These are phyloP conservation scores for Glomeris marginata DNA, from an alignment of 2,888 invertebrate species.

Conservation along the genomic window DNA sequence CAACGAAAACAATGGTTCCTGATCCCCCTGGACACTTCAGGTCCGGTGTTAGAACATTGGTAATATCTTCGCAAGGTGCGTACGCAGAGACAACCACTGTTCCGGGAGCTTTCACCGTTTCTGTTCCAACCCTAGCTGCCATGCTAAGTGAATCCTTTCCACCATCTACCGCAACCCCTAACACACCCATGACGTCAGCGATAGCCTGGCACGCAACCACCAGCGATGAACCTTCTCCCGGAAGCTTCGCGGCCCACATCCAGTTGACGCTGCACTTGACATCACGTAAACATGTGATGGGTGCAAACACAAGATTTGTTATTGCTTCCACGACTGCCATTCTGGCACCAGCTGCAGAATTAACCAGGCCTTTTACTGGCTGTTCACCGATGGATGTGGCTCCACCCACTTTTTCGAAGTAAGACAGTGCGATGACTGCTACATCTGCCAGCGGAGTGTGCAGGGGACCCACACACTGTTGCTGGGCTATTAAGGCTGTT, in stretches of 20 bases:
- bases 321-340: constrained; percentile 90
- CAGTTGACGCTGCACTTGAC: constrained; percentile 99
- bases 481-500: constrained; percentile 86
- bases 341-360: constrained; percentile 72
- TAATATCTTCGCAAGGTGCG: constrained; percentile 84
- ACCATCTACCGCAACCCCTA: constrained; percentile 86
- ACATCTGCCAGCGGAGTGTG: constrained; percentile 93
- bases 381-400: constrained; percentile 96
- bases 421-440: constrained; percentile 71
- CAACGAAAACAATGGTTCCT: constrained; percentile 20
- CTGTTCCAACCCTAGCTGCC: constrained; percentile 68
- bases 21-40: constrained; percentile 47
- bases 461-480: constrained; percentile 94
- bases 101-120: constrained; percentile 49
- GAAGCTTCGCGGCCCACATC: constrained; percentile 99
- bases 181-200: constrained; percentile 61
- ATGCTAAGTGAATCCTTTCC: constrained; percentile 96
- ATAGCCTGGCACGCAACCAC: constrained; percentile 76
- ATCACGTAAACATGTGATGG: constrained; percentile 46
- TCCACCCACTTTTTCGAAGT: constrained; percentile 65
- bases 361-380: constrained; percentile 79
- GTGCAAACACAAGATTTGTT: constrained; percentile 73
- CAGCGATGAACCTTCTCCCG: constrained; percentile 77
- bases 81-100: constrained; percentile 92
- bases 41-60: constrained; percentile 73